Percentiles rank a stretch among this genome's conserved stretches.
Conservation (phyloP, 2,113 vertebrate species). For the Tupaia chinensis region DNA sequence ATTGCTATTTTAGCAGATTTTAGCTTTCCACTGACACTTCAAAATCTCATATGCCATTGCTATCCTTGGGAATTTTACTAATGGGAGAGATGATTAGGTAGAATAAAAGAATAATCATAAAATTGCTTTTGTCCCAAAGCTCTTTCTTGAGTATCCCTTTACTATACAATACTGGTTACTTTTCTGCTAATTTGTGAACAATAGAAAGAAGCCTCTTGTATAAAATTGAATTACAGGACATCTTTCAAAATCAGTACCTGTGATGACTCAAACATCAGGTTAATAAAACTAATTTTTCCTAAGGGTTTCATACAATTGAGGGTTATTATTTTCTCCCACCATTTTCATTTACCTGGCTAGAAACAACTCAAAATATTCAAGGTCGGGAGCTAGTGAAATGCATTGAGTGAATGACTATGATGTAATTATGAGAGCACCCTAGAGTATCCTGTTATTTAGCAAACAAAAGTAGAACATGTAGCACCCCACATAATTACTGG, state of each 20-base stretch:
- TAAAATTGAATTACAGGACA: slow-evolving; percentile 47
- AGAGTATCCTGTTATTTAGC: slow-evolving; percentile 68
- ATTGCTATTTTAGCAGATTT: slow-evolving; percentile 60
- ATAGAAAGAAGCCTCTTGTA: not conserved
- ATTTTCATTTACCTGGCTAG: slow-evolving; percentile 76
- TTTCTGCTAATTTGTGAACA: slow-evolving; percentile 44
- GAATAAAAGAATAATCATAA: slow-evolving; percentile 68
- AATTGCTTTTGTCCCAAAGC: slow-evolving; percentile 57
- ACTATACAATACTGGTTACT: not conserved
- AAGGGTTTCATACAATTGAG: slow-evolving; percentile 72
- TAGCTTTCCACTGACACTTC: slow-evolving; percentile 46
- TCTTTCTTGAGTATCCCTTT: slow-evolving; percentile 41
- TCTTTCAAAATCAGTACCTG: slow-evolving; percentile 71
- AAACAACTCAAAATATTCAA: slow-evolving; percentile 73
- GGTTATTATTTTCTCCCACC: slow-evolving; percentile 70
- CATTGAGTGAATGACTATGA: slow-evolving; percentile 52
- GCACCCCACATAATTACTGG: slow-evolving; percentile 68
- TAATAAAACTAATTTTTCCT: slow-evolving; percentile 76
- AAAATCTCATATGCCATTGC: slow-evolving; percentile 15
- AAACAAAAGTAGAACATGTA: slow-evolving; percentile 70
- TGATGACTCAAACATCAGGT: slow-evolving; percentile 62
- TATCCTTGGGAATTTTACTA: slow-evolving; percentile 52
- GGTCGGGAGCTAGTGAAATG: slow-evolving; percentile 26
- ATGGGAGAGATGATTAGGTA: slow-evolving; percentile 55
- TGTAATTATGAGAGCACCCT: slow-evolving; percentile 67